These are phyloP conservation scores for Strigamia crassipes DNA, from an alignment of 2,888 invertebrate species.

Conservation along the genomic window DNA sequence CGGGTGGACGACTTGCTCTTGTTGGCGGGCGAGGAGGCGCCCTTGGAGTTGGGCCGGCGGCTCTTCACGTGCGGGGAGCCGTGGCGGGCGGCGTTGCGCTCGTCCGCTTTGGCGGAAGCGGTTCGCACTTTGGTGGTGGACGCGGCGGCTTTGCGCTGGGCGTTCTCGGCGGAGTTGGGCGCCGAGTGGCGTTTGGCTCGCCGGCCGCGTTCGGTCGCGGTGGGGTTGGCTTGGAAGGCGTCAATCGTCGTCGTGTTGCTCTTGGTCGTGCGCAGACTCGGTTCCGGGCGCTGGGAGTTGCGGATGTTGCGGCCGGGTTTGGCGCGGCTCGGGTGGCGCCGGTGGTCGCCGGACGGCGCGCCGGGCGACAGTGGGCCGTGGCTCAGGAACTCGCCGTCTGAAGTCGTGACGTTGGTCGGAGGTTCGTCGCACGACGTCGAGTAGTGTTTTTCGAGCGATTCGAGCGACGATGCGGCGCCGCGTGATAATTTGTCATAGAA, in stretches of 20 bases:
- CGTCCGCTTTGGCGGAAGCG: not conserved
- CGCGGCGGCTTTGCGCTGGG: not conserved
- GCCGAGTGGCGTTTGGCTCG: not conserved
- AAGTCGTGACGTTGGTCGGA: not conserved
- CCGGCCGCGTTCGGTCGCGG: not conserved
- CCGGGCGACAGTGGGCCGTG: not conserved
- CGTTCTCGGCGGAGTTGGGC: not conserved
- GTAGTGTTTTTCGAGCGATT: not conserved
- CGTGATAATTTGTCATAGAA: not conserved
- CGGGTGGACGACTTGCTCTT: not conserved
- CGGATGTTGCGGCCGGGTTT: not conserved
- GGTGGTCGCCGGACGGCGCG: not conserved
- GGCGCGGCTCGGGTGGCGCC: not conserved
- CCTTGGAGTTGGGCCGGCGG: not conserved
- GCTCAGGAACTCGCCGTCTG: not conserved
- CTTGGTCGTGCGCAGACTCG: not conserved
- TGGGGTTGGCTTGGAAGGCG: not conserved
- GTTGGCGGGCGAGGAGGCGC: not conserved
- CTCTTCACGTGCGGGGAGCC: not conserved
- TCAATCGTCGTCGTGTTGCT: not conserved
- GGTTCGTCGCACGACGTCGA: not conserved
- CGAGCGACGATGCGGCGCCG: not conserved
- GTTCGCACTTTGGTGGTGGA: not conserved
- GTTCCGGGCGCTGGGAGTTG: not conserved
- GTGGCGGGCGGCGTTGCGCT: not conserved